Evolutionary conservation across 2,888 invertebrate genomes (phyloP), one percentile per base, ranked within the genome.

Genomic region (Epinotia brunnichana): DNA sequence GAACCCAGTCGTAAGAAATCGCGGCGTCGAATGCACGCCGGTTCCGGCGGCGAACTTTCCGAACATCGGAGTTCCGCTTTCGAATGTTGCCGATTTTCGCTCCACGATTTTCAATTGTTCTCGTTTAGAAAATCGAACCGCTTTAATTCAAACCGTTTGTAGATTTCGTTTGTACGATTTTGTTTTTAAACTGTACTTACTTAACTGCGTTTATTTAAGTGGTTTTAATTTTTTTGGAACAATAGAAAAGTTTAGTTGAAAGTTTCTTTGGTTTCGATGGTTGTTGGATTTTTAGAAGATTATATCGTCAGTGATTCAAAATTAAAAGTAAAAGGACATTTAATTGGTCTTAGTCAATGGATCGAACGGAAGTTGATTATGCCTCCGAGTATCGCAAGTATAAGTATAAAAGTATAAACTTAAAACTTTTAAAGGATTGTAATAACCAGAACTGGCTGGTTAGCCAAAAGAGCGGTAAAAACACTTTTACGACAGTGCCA

Each of bases 1-100:
- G 54, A 0, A 15, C 24, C 41, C 54, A 66, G 66, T 66, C 24
- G 21, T 7, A n/a, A n/a, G 21, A 19, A 41, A 41, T n/a, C 66
- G 1, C 56, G 54, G 54, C 41, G 11, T 21, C 66, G 66, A 24
- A 41, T 41, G 39, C 66, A 66, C 66, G 66, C 41, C 11, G 54
- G 24, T 5, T n/a, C 35, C 2, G 19, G n/a, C 56, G 21, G 39
- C n/a, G 21, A 66, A 66, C 66, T 66, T 66, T 66, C 3, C 21
- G 17, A 35, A 64, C 17, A 19, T 35, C 51, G 54, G 29, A 19
- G 13, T 29, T n/a, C 13, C 1, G 1, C 41, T 63, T 13, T 15
- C 15, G 13, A 29, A n/a, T 24, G n/a, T 62, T 29, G 7, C 19
- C 53, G 17, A 57, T 57, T 56, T 29, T 29, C 56, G 56, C 21